These are phyloP conservation scores for Muscicapa adusta DNA, from an alignment of 2,113 vertebrate genomes.

Conservation along the genomic window DNA sequence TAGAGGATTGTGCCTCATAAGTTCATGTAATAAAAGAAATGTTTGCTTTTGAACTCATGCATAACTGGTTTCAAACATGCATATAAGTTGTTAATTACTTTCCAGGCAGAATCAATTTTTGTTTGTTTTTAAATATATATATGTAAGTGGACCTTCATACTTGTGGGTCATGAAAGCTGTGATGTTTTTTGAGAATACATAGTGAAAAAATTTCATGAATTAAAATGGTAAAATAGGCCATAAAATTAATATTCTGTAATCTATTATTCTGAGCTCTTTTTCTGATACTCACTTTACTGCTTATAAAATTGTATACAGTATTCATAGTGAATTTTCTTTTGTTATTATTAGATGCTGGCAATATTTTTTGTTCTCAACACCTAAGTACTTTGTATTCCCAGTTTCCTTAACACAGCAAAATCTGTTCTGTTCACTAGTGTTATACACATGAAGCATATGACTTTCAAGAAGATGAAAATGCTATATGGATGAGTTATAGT, in stretches of 20 bases:
- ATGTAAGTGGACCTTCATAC: background rate
- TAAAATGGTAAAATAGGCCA: background rate
- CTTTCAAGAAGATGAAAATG: background rate
- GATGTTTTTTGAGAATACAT: background rate
- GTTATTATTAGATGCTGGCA: background rate
- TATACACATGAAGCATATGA: background rate
- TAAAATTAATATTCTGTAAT: background rate
- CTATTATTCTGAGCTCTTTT: background rate
- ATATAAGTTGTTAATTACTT: background rate
- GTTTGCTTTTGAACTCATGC: background rate
- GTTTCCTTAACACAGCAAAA: background rate
- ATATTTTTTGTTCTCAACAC: background rate
- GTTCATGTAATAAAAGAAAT: background rate
- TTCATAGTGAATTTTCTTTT: background rate
- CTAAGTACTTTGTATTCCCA: background rate
- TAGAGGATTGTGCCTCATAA: background rate
- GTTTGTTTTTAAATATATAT: background rate
- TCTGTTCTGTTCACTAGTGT: background rate
- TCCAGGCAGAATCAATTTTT: background rate
- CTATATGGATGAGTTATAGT: background rate
- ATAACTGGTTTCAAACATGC: background rate
- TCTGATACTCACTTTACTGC: background rate
- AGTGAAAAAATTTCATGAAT: background rate
- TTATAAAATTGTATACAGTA: background rate
- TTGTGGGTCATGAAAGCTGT: background rate